Evolutionary conservation across 2,797 vertebrate species (phyloP).

Genomic region (Clarias fuscus): DNA sequence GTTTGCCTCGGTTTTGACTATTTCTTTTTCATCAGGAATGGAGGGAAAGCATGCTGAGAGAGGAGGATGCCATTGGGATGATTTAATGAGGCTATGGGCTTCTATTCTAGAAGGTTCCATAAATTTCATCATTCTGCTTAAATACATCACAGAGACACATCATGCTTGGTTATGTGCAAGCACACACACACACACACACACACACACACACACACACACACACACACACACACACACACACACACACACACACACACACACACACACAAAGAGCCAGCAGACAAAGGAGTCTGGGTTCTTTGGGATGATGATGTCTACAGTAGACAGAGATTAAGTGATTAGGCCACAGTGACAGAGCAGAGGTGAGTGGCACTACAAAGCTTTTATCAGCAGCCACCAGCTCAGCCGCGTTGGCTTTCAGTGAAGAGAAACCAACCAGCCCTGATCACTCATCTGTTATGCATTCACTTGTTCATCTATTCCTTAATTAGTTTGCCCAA

Average conservation of each 20-base stretch:
- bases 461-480: constrained; percentile 19
- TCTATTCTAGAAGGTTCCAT: constrained; percentile 48
- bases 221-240: constrained; percentile 50
- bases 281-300: constrained; percentile 89
- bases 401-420: constrained; percentile 20
- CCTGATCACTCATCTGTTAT: constrained; percentile 20
- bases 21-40: constrained; percentile 7
- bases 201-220: constrained; percentile 44
- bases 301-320: constrained; percentile 88
- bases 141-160: constrained; percentile 58
- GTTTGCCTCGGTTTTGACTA: not conserved
- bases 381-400: constrained; percentile 32
- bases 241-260: constrained; percentile 44
- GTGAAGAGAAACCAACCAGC: not conserved
- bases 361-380: constrained; percentile 45
- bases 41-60: constrained; percentile 11
- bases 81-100: constrained; percentile 50
- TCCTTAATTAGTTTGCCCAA: constrained; percentile 15
- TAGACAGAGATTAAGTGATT: constrained; percentile 93
- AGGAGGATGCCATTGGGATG: constrained; percentile 7
- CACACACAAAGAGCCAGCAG: constrained; percentile 70
- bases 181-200: constrained; percentile 47
- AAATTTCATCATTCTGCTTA: constrained; percentile 34
- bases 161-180: constrained; percentile 41
- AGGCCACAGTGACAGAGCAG: constrained; percentile 67